phyloP scores from a whole-genome alignment of 2,888 invertebrate genomes.

The Apocheima hispidaria region DNA sequence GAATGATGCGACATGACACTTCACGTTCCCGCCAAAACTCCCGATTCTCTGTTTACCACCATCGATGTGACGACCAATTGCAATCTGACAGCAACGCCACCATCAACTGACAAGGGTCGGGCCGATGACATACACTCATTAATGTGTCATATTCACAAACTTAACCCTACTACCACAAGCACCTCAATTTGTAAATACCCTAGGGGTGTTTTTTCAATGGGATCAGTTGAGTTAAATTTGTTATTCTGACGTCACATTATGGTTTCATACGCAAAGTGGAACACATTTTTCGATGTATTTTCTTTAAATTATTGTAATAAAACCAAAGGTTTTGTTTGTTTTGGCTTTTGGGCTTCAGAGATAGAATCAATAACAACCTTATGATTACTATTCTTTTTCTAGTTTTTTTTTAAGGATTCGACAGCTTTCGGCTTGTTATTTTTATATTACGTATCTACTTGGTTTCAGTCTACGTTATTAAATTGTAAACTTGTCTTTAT shows the following conservation, averaged over 20 bases:
- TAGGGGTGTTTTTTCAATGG: slow-evolving; percentile 13
- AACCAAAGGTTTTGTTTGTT: slow-evolving; percentile 1
- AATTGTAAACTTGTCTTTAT: no score
- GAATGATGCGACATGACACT: background rate
- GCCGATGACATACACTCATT: slow-evolving; percentile 38
- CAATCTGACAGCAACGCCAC: slow-evolving; percentile 35
- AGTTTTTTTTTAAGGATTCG: background rate
- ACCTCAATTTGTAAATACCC: background rate
- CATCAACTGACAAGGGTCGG: slow-evolving; percentile 38
- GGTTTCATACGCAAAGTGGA: slow-evolving; percentile 19
- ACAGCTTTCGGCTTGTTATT: no score
- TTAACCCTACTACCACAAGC: background rate
- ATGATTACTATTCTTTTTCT: background rate
- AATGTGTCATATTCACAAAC: slow-evolving; percentile 30
- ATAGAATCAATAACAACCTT: background rate
- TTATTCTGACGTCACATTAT: slow-evolving; percentile 23
- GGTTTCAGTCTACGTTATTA: no score
- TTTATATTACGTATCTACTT: no score
- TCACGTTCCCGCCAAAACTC: background rate
- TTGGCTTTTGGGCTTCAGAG: background rate
- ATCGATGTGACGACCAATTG: slow-evolving; percentile 40
- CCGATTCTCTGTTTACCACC: slow-evolving; percentile 1
- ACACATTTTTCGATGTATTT: slow-evolving; percentile 27
- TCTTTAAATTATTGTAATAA: slow-evolving; percentile 11
- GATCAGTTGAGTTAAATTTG: background rate